Percentiles rank a stretch among this genome's conserved stretches.
These are phyloP conservation scores for Mythimna loreyi DNA, from an alignment of 2,888 invertebrate genomes.

Conservation along the genomic window DNA sequence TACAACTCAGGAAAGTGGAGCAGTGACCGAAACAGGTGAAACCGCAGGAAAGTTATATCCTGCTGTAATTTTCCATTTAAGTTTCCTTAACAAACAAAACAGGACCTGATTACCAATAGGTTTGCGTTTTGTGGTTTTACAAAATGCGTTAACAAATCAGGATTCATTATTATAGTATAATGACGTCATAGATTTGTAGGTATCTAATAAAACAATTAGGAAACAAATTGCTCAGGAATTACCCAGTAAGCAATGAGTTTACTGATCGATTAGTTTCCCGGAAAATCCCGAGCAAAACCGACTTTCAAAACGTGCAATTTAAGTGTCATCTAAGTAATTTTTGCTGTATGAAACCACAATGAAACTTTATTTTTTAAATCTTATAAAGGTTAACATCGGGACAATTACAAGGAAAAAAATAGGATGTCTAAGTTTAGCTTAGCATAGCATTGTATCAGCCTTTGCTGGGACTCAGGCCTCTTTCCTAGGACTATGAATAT, in stretches of 20 bases:
- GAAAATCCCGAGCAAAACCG: neutral
- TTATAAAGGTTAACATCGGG: too few relatives aligned
- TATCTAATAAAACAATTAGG: conserved; percentile 9
- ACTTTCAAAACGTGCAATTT: neutral
- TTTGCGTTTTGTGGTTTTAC: conserved; percentile 7
- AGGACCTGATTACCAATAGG: neutral
- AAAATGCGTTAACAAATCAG: neutral
- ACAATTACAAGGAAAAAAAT: too few relatives aligned
- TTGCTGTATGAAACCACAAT: neutral
- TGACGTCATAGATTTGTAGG: conserved; percentile 19
- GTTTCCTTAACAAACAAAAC: neutral
- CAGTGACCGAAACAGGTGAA: too few relatives aligned
- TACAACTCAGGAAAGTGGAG: too few relatives aligned
- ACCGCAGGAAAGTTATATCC: neutral
- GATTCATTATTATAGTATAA: neutral
- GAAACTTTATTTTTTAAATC: too few relatives aligned
- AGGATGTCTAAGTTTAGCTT: too few relatives aligned
- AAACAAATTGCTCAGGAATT: conserved; percentile 8
- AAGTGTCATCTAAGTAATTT: neutral
- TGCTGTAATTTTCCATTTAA: conserved; percentile 1
- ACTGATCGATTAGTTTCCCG: conserved; percentile 3
- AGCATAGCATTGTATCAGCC: too few relatives aligned
- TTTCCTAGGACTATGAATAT: too few relatives aligned
- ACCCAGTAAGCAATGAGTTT: conserved; percentile 12
- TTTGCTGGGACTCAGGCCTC: too few relatives aligned